Conservation (phyloP, 2,888 invertebrate species). For the Apamea crenata region DNA sequence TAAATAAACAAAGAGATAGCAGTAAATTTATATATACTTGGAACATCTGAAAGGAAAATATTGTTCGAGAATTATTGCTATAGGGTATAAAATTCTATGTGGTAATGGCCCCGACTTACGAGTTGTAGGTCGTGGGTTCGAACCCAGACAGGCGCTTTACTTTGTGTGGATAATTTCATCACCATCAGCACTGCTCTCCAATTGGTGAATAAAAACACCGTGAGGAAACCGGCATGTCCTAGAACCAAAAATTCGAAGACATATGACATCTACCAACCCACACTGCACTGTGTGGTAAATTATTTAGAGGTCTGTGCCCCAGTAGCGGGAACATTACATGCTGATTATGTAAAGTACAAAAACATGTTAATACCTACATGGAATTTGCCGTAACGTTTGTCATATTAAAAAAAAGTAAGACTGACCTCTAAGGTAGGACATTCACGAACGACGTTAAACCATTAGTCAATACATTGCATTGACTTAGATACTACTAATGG, state of each 20-base stretch:
- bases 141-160: background rate
- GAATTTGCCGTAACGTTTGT: background rate
- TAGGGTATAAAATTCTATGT: background rate
- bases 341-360: background rate
- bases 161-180: background rate
- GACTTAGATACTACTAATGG: background rate
- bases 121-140: background rate
- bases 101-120: background rate
- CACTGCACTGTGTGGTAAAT: background rate
- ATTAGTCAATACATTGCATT: background rate
- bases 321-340: background rate
- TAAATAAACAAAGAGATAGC: slow-evolving; percentile 25
- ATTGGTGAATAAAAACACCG: background rate
- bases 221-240: background rate
- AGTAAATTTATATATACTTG: slow-evolving; percentile 28
- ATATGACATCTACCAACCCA: background rate
- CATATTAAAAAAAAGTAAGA: background rate
- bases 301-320: background rate
- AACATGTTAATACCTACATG: background rate
- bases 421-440: background rate
- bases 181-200: background rate
- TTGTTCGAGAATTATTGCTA: slow-evolving; percentile 5
- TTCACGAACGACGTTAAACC: background rate
- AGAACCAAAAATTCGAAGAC: background rate
- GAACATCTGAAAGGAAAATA: slow-evolving; percentile 18